Conservation (phyloP, 2,797 vertebrate genomes). For the Silurus lanzhouensis region DNA sequence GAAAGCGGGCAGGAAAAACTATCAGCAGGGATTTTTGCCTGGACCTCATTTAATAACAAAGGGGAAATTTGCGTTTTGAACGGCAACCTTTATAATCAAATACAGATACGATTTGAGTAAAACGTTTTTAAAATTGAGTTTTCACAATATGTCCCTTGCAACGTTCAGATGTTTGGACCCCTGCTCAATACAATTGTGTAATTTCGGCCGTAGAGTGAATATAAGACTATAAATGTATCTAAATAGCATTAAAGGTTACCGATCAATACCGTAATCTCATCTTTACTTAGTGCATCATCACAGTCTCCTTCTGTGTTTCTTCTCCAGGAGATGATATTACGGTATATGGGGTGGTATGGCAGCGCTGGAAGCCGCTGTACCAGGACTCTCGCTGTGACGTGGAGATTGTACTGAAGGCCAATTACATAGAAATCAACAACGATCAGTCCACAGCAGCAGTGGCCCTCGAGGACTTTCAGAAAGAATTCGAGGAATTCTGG, state of each 20-base stretch:
- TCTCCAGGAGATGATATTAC: constrained; percentile 91
- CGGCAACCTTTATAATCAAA: too few species aligned
- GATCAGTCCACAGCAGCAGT: constrained; percentile 79
- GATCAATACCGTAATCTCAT: background rate
- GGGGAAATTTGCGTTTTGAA: too few species aligned
- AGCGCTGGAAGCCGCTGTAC: constrained; percentile 89
- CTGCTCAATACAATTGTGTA: too few species aligned
- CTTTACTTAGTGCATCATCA: background rate
- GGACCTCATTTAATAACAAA: too few species aligned
- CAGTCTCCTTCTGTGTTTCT: background rate
- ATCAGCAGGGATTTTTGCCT: too few species aligned
- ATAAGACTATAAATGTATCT: background rate
- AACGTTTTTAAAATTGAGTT: too few species aligned
- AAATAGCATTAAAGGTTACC: background rate
- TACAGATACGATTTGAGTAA: too few species aligned
- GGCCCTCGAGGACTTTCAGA: constrained; percentile 83
- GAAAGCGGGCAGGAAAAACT: too few species aligned
- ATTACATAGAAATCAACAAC: constrained; percentile 92
- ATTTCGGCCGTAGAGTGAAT: background rate
- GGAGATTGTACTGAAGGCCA: constrained; percentile 92
- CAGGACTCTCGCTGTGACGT: constrained; percentile 83
- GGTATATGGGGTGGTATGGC: constrained; percentile 89
- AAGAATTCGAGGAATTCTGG: constrained; percentile 92
- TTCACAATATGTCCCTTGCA: too few species aligned
- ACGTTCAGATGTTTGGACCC: too few species aligned